phyloP scores from a whole-genome alignment of 2,113 vertebrate genomes.

The Phylloscopus whistleri region DNA sequence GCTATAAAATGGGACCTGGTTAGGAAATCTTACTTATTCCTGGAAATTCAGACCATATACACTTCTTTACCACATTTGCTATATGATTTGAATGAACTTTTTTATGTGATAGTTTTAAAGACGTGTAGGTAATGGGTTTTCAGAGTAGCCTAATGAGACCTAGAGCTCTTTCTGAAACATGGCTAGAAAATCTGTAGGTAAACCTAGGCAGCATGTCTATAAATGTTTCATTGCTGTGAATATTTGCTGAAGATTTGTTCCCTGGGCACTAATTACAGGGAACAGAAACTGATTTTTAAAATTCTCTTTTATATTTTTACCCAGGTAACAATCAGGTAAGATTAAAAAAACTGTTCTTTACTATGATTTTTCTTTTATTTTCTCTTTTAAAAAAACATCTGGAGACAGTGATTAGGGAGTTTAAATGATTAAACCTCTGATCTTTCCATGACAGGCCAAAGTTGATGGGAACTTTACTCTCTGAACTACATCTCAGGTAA shows the following conservation, averaged over 20 bases:
- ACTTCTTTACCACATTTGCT: not conserved
- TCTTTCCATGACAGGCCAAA: not conserved
- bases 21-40: not conserved
- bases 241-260: constrained; percentile 31
- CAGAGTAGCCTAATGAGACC: not conserved
- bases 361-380: not conserved
- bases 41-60: not conserved
- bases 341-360: not conserved
- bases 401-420: not conserved
- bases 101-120: not conserved
- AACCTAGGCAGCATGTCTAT: not conserved
- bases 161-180: not conserved
- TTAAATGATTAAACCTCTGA: not conserved
- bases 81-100: not conserved
- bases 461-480: not conserved
- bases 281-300: not conserved
- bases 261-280: not conserved
- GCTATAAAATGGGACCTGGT: not conserved
- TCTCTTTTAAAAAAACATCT: not conserved
- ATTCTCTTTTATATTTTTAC: constrained; percentile 32
- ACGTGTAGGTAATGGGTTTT: not conserved
- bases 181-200: not conserved
- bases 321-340: not conserved
- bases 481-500: not conserved
- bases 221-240: constrained; percentile 19